Evolutionary conservation across 2,888 invertebrate genomes (phyloP).

Genomic region (Mallateleia sp.): DNA sequence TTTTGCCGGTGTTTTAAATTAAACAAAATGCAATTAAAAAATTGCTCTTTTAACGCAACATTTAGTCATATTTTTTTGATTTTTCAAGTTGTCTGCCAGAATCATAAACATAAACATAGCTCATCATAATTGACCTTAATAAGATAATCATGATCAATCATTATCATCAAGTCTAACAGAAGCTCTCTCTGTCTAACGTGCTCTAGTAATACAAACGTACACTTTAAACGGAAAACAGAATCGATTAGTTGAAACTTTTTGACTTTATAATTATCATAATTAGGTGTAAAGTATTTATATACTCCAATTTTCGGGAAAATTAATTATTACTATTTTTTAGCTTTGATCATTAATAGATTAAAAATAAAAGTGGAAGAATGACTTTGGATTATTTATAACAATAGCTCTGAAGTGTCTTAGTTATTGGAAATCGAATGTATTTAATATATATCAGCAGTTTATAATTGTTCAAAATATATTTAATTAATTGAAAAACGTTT

Average conservation of each 20-base stretch:
- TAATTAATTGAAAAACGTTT: too few relatives aligned
- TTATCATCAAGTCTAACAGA: constrained; percentile 72
- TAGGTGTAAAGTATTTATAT: too few relatives aligned
- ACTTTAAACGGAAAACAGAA: constrained; percentile 39
- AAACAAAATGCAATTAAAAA: constrained; percentile 12
- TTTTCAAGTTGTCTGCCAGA: constrained; percentile 56
- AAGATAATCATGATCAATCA: constrained; percentile 78
- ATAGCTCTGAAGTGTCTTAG: too few relatives aligned
- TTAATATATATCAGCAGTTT: too few relatives aligned
- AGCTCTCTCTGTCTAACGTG: constrained; percentile 37
- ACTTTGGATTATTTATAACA: too few relatives aligned
- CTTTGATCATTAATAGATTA: too few relatives aligned
- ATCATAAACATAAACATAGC: constrained; percentile 70
- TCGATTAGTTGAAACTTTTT: constrained; percentile 28
- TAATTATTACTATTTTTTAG: too few relatives aligned
- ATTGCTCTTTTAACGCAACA: constrained; percentile 23
- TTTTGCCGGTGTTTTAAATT: constrained; percentile 26
- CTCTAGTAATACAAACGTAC: constrained; percentile 63
- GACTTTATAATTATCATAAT: constrained; percentile 1
- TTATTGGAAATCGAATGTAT: too few relatives aligned
- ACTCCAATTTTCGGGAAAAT: too few relatives aligned
- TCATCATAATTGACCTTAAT: constrained; percentile 79
- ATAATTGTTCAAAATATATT: too few relatives aligned
- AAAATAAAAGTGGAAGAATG: too few relatives aligned
- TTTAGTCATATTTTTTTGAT: constrained; percentile 30